Base-by-base conservation (phyloP, 2,797 vertebrate genomes). In the Enteromius radiatus region DNA sequence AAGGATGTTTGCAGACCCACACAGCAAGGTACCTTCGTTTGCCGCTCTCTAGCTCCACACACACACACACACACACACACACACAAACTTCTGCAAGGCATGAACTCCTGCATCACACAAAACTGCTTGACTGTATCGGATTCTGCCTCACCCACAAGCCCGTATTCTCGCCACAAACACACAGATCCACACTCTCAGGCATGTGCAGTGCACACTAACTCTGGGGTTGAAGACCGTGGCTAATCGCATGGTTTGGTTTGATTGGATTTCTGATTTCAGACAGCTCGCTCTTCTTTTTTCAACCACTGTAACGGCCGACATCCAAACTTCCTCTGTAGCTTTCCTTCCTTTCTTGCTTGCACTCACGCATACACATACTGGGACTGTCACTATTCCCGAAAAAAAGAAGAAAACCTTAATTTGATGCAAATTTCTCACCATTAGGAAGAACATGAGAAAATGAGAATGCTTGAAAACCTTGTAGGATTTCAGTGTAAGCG, bases 1-100 rank as follows among this genome's bases (percentile, higher is more conserved):
- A 52, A 94, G 98, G 89, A 99, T 99, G 98, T 99, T 99, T 92
- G 98, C 97, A 71, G 98, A 99, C 92, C 98, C 98, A 89, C 97
- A 99, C 89, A 99, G 98, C 94, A 99, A 99, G 97, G 97, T 99
- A 97, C 85, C 36, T 8, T 70, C 36, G 76, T 77, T 85, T 90
- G 86, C 17, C 85, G 91, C 91, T 93, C 91, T 86, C 54, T 78
- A 64, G 14, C 59, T 63, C 14, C 59, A 31, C 59, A 61, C 23
- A 26, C 26, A 59, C 23, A 59, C 21, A 52, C 54, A 59, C 54
- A 56, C n/a, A 12, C 2, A 21, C 10, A 23, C n/a, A 74, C 54
- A 17, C 45, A n/a, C 45, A 8, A 84, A 54, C 82, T 56, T 63
- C 68, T 81, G 19, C 26, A 26, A 56, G 31, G 56, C 71, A 82